Evolutionary conservation across 2,797 vertebrate species (phyloP).

Genomic region (Sebastes vulpes): DNA sequence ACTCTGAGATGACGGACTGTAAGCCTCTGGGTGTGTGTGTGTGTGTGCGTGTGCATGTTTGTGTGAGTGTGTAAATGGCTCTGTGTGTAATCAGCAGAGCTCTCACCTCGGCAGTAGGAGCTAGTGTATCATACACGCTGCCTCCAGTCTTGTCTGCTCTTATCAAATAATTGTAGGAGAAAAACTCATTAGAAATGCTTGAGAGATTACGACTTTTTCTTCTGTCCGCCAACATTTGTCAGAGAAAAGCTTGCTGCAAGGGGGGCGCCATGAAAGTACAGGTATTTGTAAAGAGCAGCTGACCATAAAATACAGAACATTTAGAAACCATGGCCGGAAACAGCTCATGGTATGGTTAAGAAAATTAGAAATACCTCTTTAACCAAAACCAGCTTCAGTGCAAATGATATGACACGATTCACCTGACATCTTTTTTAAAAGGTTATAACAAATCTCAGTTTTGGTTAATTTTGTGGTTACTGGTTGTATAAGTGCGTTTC

Average conservation of each 20-base stretch:
- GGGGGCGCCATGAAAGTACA: conserved; percentile 75
- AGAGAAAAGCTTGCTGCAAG: conserved; percentile 76
- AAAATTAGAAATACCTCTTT: not conserved
- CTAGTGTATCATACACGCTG: conserved; percentile 84
- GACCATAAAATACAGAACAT: conserved; percentile 74
- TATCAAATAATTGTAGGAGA: conserved; percentile 91
- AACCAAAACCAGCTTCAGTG: not conserved
- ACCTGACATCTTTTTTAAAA: too few species aligned
- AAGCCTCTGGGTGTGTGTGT: conserved; percentile 48
- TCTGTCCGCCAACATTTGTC: conserved; percentile 84
- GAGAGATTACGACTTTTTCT: conserved; percentile 86
- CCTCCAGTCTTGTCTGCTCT: conserved; percentile 87
- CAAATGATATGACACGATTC: not conserved
- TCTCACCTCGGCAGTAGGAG: conserved; percentile 79
- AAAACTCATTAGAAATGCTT: conserved; percentile 92
- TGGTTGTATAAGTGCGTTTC: not conserved
- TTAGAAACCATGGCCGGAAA: conserved; percentile 66
- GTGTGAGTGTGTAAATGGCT: conserved; percentile 47
- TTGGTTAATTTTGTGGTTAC: not conserved
- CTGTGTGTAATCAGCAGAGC: conserved; percentile 79
- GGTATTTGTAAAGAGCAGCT: conserved; percentile 78
- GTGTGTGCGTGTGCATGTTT: conserved; percentile 8
- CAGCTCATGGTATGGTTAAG: conserved; percentile 34
- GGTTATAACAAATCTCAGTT: not conserved
- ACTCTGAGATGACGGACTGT: conserved; percentile 68